A percentile compares a stretch with the other conserved stretches of the same genome.
Evolutionary conservation across 2,797 vertebrate species (phyloP).

Genomic region (Sciurus vulgaris): DNA sequence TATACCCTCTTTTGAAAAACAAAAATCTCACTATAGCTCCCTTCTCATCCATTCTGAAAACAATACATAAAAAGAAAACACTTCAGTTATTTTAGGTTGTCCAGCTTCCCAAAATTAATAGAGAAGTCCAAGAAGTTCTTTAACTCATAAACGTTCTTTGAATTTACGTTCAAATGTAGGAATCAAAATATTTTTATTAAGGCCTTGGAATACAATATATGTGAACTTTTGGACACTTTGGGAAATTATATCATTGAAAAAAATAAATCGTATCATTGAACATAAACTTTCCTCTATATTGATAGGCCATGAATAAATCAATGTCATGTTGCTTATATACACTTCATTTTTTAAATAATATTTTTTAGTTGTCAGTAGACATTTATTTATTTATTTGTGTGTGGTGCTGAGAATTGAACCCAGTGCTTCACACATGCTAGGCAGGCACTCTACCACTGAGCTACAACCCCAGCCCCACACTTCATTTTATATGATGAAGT

Average conservation of each 20-base stretch:
- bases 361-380: too few relatives aligned
- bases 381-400: too few relatives aligned
- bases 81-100: not conserved
- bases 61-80: constrained; percentile 33
- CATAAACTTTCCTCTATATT: constrained; percentile 14
- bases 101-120: not conserved
- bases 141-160: constrained; percentile 28
- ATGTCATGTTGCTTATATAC: not conserved
- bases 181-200: constrained; percentile 42
- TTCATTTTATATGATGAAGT: not conserved
- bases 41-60: constrained; percentile 40
- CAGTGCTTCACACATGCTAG: too few relatives aligned
- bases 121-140: constrained; percentile 42
- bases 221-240: not conserved
- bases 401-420: too few relatives aligned
- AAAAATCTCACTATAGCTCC: not conserved
- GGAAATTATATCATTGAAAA: not conserved
- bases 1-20: not conserved
- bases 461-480: too few relatives aligned
- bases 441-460: too few relatives aligned
- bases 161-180: constrained; percentile 50
- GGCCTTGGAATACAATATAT: not conserved
- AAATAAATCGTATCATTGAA: not conserved
- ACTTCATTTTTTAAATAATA: not conserved
- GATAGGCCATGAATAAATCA: not conserved